Conservation (phyloP, 2,888 invertebrate species). For the Tricholauxania praeusta region DNA sequence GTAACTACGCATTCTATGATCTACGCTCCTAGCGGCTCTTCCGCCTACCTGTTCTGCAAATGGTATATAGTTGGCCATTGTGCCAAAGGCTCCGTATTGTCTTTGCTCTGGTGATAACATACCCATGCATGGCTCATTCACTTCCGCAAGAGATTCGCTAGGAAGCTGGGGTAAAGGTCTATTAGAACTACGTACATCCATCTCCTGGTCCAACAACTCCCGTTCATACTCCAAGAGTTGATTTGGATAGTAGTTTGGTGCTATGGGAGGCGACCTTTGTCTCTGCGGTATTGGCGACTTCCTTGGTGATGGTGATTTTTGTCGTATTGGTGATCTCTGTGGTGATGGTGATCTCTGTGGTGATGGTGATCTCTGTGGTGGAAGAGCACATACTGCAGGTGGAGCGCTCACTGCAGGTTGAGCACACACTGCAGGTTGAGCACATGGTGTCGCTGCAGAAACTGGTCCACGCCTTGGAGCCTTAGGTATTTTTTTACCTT, state of each 20-base stretch:
- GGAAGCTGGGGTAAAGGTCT: slow-evolving; percentile 5
- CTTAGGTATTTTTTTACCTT: too few species aligned
- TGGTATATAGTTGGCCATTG: slow-evolving; percentile 42
- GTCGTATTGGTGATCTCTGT: slow-evolving; percentile 16
- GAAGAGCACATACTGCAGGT: neutral
- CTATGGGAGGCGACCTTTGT: neutral
- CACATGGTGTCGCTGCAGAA: neutral
- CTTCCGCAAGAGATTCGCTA: neutral
- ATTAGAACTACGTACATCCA: neutral
- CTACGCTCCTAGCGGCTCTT: too few species aligned
- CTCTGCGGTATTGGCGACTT: slow-evolving; percentile 13
- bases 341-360: slow-evolving; percentile 23
- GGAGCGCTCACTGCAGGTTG: too few species aligned
- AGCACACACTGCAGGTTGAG: too few species aligned
- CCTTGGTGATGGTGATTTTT: neutral
- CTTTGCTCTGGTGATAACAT: too few species aligned
- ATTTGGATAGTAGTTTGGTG: slow-evolving; percentile 35
- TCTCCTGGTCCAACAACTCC: neutral
- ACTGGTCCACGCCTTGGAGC: too few species aligned
- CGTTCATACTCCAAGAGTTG: neutral
- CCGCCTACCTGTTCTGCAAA: slow-evolving; percentile 40
- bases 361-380: slow-evolving; percentile 7
- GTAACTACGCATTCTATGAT: too few species aligned
- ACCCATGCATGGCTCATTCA: neutral
- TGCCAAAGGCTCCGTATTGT: slow-evolving; percentile 28